Evolutionary conservation across 2,113 vertebrate species (phyloP).

Genomic region (Pollachius pollachius): DNA sequence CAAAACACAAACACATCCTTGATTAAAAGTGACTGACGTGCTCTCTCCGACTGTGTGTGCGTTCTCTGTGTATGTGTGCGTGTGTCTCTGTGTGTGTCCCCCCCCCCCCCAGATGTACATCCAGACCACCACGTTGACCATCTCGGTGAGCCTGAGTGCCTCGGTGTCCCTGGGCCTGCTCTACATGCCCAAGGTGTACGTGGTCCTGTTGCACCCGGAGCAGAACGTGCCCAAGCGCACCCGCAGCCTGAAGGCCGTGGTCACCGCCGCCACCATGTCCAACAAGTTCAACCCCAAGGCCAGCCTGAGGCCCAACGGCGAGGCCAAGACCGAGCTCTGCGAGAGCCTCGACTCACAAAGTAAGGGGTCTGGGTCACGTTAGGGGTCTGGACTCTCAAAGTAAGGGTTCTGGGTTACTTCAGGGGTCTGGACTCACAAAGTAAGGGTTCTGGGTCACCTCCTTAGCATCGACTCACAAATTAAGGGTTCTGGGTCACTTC

Average conservation of each 20-base stretch:
- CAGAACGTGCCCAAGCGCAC: constrained; percentile 98
- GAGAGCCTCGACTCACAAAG: constrained; percentile 95
- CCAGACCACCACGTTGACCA: constrained; percentile 96
- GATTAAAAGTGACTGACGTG: background rate
- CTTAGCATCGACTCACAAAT: constrained; percentile 95
- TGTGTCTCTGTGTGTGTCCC: constrained; percentile 6
- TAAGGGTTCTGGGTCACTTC: constrained; percentile 62
- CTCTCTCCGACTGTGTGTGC: constrained; percentile 16
- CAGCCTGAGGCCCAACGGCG: constrained; percentile 92
- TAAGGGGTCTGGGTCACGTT: constrained; percentile 74
- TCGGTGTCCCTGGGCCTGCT: constrained; percentile 97
- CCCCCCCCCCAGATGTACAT: constrained; percentile 86
- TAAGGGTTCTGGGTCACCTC: constrained; percentile 62
- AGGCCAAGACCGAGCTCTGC: constrained; percentile 95
- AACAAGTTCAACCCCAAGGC: constrained; percentile 98
- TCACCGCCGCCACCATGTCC: constrained; percentile 96
- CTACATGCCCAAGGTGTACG: constrained; percentile 98
- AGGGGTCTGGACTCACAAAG: constrained; percentile 94
- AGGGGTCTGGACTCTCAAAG: constrained; percentile 93
- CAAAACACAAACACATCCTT: background rate
- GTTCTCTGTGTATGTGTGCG: too few species aligned
- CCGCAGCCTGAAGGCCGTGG: constrained; percentile 94
- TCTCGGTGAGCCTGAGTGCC: constrained; percentile 97
- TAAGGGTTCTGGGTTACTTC: constrained; percentile 62
- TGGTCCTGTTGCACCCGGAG: constrained; percentile 97